Conservation (phyloP, 2,113 vertebrate species). For the Corythornis cristatus region DNA sequence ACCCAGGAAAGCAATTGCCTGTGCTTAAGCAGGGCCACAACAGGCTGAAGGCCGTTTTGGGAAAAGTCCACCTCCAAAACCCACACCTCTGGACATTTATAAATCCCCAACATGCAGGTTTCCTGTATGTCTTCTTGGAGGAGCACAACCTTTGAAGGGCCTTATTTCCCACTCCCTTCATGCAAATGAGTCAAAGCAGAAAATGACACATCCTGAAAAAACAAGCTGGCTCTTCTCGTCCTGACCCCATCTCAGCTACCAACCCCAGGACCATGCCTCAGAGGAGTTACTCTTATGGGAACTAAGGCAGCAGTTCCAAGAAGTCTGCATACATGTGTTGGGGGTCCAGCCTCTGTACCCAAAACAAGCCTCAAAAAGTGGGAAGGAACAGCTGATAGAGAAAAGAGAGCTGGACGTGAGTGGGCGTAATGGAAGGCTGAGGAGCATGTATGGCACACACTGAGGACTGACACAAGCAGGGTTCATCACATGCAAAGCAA, state of each 20-base stretch:
- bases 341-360: background rate
- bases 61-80: background rate
- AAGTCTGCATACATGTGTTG: background rate
- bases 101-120: accelerated
- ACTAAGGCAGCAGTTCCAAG: background rate
- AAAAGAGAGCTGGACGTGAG: background rate
- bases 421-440: background rate
- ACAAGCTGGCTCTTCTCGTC: background rate
- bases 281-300: background rate
- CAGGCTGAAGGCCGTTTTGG: background rate
- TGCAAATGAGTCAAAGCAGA: background rate
- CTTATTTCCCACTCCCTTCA: background rate
- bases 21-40: background rate
- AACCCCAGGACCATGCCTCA: background rate
- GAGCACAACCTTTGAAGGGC: background rate
- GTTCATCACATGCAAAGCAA: slow-evolving; percentile 62
- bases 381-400: background rate
- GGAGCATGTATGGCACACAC: background rate
- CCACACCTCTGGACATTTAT: background rate
- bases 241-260: background rate
- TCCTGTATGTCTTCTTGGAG: background rate
- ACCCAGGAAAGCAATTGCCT: background rate
- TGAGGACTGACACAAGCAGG: background rate
- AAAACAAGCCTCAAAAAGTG: background rate
- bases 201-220: background rate